These are phyloP conservation scores for Tetragonula carbonaria DNA, from an alignment of 2,888 invertebrate species.

Conservation along the genomic window DNA sequence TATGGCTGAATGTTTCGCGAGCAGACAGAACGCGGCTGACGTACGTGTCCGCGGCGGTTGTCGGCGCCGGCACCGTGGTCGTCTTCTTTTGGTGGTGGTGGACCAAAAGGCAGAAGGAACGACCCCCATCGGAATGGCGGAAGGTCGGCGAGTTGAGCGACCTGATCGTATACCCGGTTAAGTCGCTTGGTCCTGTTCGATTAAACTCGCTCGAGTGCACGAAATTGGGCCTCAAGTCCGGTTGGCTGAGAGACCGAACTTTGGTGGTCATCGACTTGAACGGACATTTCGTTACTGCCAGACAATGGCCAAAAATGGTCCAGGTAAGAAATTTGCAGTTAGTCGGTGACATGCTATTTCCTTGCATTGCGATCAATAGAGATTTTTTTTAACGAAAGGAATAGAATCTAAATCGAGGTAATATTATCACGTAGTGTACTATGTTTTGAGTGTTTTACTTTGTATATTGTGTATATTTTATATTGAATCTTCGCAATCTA, in stretches of 20 bases:
- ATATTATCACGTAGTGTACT: too few relatives aligned
- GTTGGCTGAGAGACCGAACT: slow-evolving; percentile 86
- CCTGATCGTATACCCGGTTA: slow-evolving; percentile 86
- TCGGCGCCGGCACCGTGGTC: slow-evolving; percentile 77
- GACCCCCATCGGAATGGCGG: slow-evolving; percentile 85
- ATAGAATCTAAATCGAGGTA: too few relatives aligned
- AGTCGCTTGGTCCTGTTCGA: slow-evolving; percentile 86
- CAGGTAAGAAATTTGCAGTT: slow-evolving; percentile 73
- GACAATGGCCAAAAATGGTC: slow-evolving; percentile 86
- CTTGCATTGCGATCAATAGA: neutral
- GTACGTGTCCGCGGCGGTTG: slow-evolving; percentile 75
- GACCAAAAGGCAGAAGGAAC: slow-evolving; percentile 70
- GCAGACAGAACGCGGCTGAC: slow-evolving; percentile 76
- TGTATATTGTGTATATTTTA: too few relatives aligned
- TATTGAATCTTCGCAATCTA: too few relatives aligned
- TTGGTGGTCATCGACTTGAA: slow-evolving; percentile 86
- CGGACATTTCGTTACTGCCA: slow-evolving; percentile 86
- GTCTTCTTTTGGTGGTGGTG: slow-evolving; percentile 76
- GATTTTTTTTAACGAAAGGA: too few relatives aligned
- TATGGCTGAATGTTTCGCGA: slow-evolving; percentile 18
- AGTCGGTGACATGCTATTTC: accelerated
- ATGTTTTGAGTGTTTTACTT: too few relatives aligned
- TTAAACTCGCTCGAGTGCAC: slow-evolving; percentile 85
- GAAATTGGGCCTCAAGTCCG: slow-evolving; percentile 85
- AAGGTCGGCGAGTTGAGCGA: slow-evolving; percentile 86